Conservation (phyloP, 64 coral and sea anemone species). For the Hydrozoanthus tunicans region DNA sequence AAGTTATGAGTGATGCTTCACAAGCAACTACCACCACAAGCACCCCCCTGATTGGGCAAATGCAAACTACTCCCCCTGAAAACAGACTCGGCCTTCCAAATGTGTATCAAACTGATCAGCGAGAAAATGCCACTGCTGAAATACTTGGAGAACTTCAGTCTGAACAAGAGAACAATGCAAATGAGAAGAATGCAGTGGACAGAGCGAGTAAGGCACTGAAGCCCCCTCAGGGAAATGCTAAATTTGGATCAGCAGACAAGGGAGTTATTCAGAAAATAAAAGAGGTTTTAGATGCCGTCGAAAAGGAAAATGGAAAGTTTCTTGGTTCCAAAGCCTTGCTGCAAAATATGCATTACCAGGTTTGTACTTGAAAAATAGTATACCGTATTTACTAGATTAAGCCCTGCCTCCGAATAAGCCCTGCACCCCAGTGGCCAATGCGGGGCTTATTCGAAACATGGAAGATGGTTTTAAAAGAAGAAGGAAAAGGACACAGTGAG, state of each 20-base stretch:
- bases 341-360: slow-evolving; percentile 33
- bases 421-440: too few species aligned
- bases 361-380: not conserved
- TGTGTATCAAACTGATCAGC: slow-evolving; percentile 48
- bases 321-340: slow-evolving; percentile 45
- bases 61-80: slow-evolving; percentile 75
- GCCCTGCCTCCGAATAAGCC: too few species aligned
- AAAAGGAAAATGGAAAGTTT: slow-evolving; percentile 66
- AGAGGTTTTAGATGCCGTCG: slow-evolving; percentile 87
- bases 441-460: too few species aligned
- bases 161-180: slow-evolving; percentile 71
- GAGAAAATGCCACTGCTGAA: slow-evolving; percentile 60
- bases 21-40: slow-evolving; percentile 92
- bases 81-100: slow-evolving; percentile 68
- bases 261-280: slow-evolving; percentile 89
- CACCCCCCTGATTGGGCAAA: slow-evolving; percentile 76
- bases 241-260: slow-evolving; percentile 65
- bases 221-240: not conserved
- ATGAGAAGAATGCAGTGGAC: slow-evolving; percentile 43
- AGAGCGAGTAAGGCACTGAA: slow-evolving; percentile 11
- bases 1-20: slow-evolving; percentile 65
- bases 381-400: too few species aligned
- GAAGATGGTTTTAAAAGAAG: too few species aligned
- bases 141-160: slow-evolving; percentile 70
- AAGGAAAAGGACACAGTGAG: too few species aligned